These are phyloP conservation scores for Amphimallon solstitiale DNA, from an alignment of 2,888 invertebrate genomes.

Conservation along the genomic window DNA sequence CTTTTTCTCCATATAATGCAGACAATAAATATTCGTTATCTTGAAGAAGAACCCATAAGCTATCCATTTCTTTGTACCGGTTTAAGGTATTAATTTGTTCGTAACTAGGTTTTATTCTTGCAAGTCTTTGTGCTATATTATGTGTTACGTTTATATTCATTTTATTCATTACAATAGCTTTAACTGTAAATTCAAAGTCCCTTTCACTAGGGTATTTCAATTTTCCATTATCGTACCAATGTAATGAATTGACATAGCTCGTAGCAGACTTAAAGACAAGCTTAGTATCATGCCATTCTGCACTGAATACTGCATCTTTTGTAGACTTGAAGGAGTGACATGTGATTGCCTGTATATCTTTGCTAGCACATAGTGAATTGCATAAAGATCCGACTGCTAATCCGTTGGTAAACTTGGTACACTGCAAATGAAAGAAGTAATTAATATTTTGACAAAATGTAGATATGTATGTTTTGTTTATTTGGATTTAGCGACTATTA, in stretches of 20 bases:
- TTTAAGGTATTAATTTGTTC: slow-evolving; percentile 60
- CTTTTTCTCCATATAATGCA: slow-evolving; percentile 68
- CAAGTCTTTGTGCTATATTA: slow-evolving; percentile 64
- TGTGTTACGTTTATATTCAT: slow-evolving; percentile 67
- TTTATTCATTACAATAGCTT: slow-evolving; percentile 65
- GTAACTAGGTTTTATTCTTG: slow-evolving; percentile 63
- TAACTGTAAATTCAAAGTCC: slow-evolving; percentile 66
- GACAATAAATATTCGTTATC: slow-evolving; percentile 75
- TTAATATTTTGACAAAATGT: slow-evolving; percentile 11
- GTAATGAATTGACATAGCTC: slow-evolving; percentile 60
- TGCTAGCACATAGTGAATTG: slow-evolving; percentile 68
- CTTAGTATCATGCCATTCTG: slow-evolving; percentile 68
- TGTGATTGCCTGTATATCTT: slow-evolving; percentile 66
- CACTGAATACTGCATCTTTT: slow-evolving; percentile 72
- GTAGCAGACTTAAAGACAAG: slow-evolving; percentile 70
- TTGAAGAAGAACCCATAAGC: slow-evolving; percentile 71
- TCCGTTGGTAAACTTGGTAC: slow-evolving; percentile 66
- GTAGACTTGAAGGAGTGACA: slow-evolving; percentile 72
- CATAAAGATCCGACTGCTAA: slow-evolving; percentile 73
- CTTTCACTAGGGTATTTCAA: slow-evolving; percentile 66
- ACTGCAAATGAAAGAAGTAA: slow-evolving; percentile 63
- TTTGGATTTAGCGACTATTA: too few relatives aligned
- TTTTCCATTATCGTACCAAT: slow-evolving; percentile 63
- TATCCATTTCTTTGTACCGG: slow-evolving; percentile 68
- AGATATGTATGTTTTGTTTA: too few relatives aligned